Evolutionary conservation across 2,797 vertebrate genomes (phyloP).

Genomic region (Microchirus variegatus): DNA sequence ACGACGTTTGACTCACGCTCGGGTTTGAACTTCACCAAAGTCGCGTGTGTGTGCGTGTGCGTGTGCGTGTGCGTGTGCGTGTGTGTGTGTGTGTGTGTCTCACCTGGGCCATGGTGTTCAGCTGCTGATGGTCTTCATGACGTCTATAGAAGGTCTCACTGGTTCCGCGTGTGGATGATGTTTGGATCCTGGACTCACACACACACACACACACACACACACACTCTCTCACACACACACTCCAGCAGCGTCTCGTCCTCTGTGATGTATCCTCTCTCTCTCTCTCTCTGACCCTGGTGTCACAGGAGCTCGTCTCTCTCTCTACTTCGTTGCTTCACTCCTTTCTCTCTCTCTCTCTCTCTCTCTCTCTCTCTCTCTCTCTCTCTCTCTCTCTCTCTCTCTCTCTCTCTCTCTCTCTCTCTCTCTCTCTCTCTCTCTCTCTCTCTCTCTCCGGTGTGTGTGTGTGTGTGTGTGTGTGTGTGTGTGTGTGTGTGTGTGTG

Average conservation of each 20-base stretch:
- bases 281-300: conserved; percentile 26
- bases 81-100: conserved; percentile 38
- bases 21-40: no score
- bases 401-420: not conserved
- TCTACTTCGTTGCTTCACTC: conserved; percentile 11
- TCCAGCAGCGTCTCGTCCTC: conserved; percentile 13
- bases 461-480: no score
- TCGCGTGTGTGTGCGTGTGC: conserved; percentile 7
- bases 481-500: no score
- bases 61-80: conserved; percentile 20
- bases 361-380: conserved; percentile 9
- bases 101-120: conserved; percentile 82
- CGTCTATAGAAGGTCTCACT: conserved; percentile 30
- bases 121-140: conserved; percentile 67
- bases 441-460: conserved; percentile 10
- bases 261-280: no score
- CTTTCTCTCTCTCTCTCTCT: conserved; percentile 10
- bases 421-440: conserved; percentile 14
- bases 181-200: conserved; percentile 13
- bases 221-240: conserved; percentile 2
- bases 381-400: not conserved
- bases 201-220: not conserved
- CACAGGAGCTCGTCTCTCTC: not conserved
- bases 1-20: no score
- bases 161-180: conserved; percentile 20